Conservation (phyloP, 2,888 invertebrate genomes). For the Cerastoderma edule region DNA sequence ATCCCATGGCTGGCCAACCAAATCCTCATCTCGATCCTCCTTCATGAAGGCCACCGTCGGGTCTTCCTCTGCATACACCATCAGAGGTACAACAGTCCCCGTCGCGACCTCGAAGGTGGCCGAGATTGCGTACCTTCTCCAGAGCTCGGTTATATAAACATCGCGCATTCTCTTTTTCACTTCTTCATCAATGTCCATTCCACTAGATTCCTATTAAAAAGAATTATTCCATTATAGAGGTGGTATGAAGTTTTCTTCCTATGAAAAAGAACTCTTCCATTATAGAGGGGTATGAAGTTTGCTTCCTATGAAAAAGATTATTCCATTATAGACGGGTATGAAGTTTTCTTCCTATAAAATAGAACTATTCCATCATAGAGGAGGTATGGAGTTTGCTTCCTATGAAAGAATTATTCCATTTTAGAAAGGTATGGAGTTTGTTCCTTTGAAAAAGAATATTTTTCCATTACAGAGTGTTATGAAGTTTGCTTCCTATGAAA, state of each 20-base stretch:
- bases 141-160: conserved; percentile 75
- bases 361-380: too few relatives aligned
- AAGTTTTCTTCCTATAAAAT: too few relatives aligned
- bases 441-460: too few relatives aligned
- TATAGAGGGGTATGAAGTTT: too few relatives aligned
- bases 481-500: too few relatives aligned
- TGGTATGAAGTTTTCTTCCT: background rate
- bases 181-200: conserved; percentile 51
- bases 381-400: too few relatives aligned
- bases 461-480: too few relatives aligned
- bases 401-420: too few relatives aligned
- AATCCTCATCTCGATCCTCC: conserved; percentile 40
- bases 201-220: background rate
- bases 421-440: too few relatives aligned
- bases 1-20: conserved; percentile 71
- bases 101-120: conserved; percentile 80
- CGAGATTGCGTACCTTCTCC: conserved; percentile 71
- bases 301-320: too few relatives aligned
- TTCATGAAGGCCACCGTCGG: conserved; percentile 41
- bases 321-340: too few relatives aligned
- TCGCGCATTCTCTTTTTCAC: conserved; percentile 70
- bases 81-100: conserved; percentile 74
- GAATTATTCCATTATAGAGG: background rate
- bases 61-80: conserved; percentile 69
- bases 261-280: conserved; percentile 1